Percentiles rank a stretch among this genome's conserved stretches.
Conservation (phyloP, 2,797 vertebrate species). For the Lutjanus campechanus region DNA sequence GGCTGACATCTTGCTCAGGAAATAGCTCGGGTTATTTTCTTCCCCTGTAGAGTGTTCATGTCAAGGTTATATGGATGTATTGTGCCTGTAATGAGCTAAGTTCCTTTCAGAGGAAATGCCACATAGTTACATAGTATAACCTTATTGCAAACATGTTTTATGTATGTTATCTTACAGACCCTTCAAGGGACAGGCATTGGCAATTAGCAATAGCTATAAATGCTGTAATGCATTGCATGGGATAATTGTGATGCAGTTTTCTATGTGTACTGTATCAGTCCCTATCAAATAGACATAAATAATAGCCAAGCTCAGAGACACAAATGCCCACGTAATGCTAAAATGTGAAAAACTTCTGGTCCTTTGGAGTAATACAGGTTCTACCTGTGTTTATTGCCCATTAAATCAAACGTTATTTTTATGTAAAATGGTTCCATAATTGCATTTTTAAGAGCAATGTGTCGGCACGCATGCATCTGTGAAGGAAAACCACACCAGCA, state of each 20-base stretch:
- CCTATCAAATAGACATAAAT: no score
- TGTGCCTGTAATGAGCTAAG: conserved; percentile 13
- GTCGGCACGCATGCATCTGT: conserved; percentile 92
- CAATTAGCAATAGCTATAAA: no score
- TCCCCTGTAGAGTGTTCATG: neutral
- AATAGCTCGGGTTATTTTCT: neutral
- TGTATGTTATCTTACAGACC: no score
- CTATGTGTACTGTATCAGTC: no score
- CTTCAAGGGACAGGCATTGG: no score
- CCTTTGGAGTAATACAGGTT: conserved; percentile 90
- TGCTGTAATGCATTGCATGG: no score
- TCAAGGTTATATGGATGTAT: neutral
- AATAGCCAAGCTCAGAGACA: conserved; percentile 16
- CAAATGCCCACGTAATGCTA: conserved; percentile 85
- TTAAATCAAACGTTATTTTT: conserved; percentile 94
- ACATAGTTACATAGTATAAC: no score
- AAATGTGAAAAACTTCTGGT: conserved; percentile 87
- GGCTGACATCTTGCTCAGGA: conserved; percentile 12
- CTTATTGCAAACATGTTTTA: no score
- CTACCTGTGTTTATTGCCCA: conserved; percentile 94
- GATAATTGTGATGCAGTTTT: no score
- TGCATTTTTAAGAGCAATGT: conserved; percentile 95
- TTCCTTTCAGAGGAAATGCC: conserved; percentile 28
- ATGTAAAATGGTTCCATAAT: conserved; percentile 95
- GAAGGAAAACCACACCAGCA: conserved; percentile 93